Conservation (phyloP, 2,888 invertebrate species). For the Ernsta delagoae region DNA sequence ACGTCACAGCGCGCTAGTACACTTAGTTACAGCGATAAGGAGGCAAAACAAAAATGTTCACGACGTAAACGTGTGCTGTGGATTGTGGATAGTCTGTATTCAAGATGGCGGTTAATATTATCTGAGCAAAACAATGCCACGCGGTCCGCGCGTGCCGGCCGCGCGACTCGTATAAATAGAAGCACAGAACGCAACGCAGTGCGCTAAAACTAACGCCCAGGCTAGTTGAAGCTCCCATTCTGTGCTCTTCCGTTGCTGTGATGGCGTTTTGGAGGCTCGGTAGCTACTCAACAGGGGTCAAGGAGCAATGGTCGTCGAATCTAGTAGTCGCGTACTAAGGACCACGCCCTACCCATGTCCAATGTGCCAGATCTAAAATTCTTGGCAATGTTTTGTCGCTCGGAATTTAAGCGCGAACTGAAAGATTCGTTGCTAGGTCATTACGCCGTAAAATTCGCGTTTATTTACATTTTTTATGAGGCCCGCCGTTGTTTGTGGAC, state of each 20-base stretch:
- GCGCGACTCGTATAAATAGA: conserved; percentile 71
- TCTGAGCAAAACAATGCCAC: conserved; percentile 80
- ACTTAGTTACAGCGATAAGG: conserved; percentile 63
- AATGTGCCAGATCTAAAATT: conserved; percentile 58
- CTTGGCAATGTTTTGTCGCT: conserved; percentile 53
- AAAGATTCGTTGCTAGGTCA: conserved; percentile 26
- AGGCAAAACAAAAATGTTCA: conserved; percentile 60
- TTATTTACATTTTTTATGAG: conserved; percentile 34
- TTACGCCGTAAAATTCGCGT: conserved; percentile 33
- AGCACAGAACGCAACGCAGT: conserved; percentile 45
- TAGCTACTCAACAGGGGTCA: conserved; percentile 47
- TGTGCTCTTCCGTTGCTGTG: conserved; percentile 39
- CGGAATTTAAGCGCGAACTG: conserved; percentile 34
- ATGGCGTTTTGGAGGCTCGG: conserved; percentile 38
- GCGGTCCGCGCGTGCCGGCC: conserved; percentile 71
- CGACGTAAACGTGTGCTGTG: conserved; percentile 61
- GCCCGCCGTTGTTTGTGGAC: conserved; percentile 15
- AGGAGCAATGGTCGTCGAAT: conserved; percentile 46
- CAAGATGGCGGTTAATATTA: conserved; percentile 50
- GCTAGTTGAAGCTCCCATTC: conserved; percentile 50
- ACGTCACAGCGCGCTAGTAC: conserved; percentile 39
- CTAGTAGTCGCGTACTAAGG: conserved; percentile 50
- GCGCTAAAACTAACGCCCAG: conserved; percentile 56
- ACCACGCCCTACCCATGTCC: conserved; percentile 69
- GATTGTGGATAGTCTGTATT: conserved; percentile 56